Evolutionary conservation across 2,888 invertebrate genomes (phyloP).

Genomic region (Sarcophaga variegata): DNA sequence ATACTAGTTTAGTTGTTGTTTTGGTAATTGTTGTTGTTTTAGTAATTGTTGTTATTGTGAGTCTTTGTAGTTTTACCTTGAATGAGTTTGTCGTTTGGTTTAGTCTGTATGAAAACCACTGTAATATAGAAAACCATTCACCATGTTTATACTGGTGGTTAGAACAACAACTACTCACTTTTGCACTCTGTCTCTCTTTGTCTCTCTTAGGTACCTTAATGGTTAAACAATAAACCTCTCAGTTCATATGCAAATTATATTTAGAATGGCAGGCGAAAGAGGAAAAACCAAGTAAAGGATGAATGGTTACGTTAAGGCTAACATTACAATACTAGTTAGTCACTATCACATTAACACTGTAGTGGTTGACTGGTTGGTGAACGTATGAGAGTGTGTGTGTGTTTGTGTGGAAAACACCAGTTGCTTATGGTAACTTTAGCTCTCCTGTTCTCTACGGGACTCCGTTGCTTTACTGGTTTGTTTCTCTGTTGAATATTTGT

Average conservation of each 20-base stretch:
- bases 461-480: conserved; percentile 42
- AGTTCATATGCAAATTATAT: conserved; percentile 2
- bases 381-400: conserved; percentile 46
- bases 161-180: background rate
- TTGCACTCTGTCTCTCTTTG: too few species aligned
- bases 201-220: too few species aligned
- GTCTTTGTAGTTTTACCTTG: conserved; percentile 36
- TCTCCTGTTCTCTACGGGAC: conserved; percentile 30
- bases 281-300: conserved; percentile 1
- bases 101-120: conserved; percentile 59
- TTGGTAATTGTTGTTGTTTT: background rate
- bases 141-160: conserved; percentile 63
- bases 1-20: conserved; percentile 1
- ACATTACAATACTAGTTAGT: conserved; percentile 26
- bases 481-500: conserved; percentile 37
- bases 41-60: conserved; percentile 20
- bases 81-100: conserved; percentile 25
- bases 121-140: conserved; percentile 63
- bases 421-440: conserved; percentile 75
- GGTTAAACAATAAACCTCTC: background rate
- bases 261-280: background rate
- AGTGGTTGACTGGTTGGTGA: conserved; percentile 44
- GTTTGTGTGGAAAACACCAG: conserved; percentile 76
- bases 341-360: conserved; percentile 58
- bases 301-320: conserved; percentile 30